These are phyloP conservation scores for Pomatostomus ruficeps DNA, from an alignment of 2,113 vertebrate species.

Conservation along the genomic window DNA sequence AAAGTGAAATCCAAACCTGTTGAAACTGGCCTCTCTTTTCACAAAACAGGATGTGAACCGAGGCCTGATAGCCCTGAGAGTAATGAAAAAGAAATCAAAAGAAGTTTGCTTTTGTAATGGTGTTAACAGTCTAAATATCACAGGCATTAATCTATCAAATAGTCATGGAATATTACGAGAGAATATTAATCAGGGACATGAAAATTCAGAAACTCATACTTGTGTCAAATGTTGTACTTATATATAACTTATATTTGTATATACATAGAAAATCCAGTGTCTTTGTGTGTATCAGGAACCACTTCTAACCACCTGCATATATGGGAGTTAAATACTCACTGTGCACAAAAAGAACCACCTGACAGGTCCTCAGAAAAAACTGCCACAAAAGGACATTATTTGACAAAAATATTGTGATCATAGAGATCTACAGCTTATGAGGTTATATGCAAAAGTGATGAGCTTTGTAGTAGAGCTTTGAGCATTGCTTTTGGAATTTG, in stretches of 20 bases:
- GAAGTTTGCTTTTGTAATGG: not conserved
- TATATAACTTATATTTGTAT: not conserved
- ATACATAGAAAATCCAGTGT: not conserved
- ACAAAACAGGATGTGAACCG: slow-evolving; percentile 32
- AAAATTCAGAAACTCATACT: not conserved
- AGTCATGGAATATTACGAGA: not conserved
- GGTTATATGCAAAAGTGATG: not conserved
- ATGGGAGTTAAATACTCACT: not conserved
- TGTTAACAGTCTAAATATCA: not conserved
- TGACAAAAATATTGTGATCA: not conserved
- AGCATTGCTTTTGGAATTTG: not conserved
- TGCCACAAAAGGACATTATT: not conserved
- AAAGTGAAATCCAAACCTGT: slow-evolving; percentile 30
- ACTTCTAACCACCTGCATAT: not conserved
- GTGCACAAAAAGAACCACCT: not conserved
- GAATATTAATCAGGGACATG: not conserved
- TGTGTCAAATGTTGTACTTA: not conserved
- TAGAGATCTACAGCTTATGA: not conserved
- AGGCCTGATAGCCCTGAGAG: slow-evolving; percentile 1
- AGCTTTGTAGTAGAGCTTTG: not conserved
- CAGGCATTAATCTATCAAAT: not conserved
- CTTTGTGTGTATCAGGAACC: not conserved
- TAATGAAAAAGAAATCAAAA: not conserved
- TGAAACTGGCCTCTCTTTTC: slow-evolving; percentile 36
- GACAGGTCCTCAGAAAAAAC: not conserved